Evolutionary conservation across 2,113 vertebrate species (phyloP).

Genomic region (Cavia aperea): DNA sequence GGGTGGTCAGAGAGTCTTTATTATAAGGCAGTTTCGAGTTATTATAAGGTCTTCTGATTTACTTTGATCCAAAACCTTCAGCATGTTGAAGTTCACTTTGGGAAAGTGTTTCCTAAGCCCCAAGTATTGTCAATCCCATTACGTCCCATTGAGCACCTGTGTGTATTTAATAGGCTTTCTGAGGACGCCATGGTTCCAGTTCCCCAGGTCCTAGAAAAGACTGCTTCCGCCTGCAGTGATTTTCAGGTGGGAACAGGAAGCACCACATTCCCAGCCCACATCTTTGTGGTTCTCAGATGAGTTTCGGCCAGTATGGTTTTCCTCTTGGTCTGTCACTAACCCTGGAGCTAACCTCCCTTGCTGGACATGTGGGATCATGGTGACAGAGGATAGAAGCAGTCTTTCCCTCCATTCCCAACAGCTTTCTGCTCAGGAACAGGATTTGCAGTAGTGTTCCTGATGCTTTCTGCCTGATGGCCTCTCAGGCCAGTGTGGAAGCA

Average conservation of each 20-base stretch:
- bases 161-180: background rate
- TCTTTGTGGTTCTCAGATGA: background rate
- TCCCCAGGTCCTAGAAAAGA: background rate
- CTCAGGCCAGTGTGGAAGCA: background rate
- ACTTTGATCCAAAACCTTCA: background rate
- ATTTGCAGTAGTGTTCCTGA: background rate
- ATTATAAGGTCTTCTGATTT: background rate
- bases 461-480: background rate
- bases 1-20: background rate
- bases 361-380: background rate
- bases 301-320: background rate
- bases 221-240: background rate
- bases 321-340: background rate
- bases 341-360: background rate
- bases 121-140: background rate
- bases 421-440: background rate
- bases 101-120: no score
- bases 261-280: background rate
- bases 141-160: background rate
- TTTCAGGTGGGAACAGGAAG: background rate
- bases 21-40: background rate
- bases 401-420: accelerated
- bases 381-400: background rate
- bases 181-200: background rate
- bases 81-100: background rate